These are phyloP conservation scores for Alouatta palliata DNA, from an alignment of 2,113 vertebrate genomes.

Conservation along the genomic window DNA sequence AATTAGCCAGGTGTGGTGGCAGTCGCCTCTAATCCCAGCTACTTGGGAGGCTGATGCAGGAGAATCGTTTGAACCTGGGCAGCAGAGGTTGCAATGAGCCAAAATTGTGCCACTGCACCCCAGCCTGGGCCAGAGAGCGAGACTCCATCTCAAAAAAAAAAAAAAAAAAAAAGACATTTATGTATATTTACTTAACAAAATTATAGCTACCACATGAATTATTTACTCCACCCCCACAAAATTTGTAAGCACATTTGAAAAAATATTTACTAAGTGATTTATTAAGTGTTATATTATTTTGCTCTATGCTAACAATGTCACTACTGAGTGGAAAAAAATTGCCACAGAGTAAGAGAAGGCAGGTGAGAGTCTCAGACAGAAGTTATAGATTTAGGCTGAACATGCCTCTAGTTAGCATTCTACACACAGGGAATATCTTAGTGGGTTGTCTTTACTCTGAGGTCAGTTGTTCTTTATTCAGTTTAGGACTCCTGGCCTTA, in stretches of 20 bases:
- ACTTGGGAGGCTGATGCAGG: too few relatives aligned
- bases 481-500: neutral
- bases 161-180: neutral
- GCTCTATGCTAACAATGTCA: neutral
- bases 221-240: neutral
- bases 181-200: neutral
- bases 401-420: neutral
- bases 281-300: neutral
- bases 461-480: neutral
- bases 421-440: neutral
- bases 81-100: too few relatives aligned
- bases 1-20: too few relatives aligned
- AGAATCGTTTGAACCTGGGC: too few relatives aligned
- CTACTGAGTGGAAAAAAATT: neutral
- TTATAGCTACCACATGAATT: neutral
- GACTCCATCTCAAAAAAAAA: too few relatives aligned
- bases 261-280: neutral
- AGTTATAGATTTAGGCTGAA: neutral
- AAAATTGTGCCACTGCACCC: too few relatives aligned
- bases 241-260: neutral
- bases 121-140: too few relatives aligned
- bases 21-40: too few relatives aligned
- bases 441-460: neutral
- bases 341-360: neutral
- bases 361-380: neutral